Conservation (phyloP, 2,113 vertebrate genomes). For the Petrocephalus microphthalmus region DNA sequence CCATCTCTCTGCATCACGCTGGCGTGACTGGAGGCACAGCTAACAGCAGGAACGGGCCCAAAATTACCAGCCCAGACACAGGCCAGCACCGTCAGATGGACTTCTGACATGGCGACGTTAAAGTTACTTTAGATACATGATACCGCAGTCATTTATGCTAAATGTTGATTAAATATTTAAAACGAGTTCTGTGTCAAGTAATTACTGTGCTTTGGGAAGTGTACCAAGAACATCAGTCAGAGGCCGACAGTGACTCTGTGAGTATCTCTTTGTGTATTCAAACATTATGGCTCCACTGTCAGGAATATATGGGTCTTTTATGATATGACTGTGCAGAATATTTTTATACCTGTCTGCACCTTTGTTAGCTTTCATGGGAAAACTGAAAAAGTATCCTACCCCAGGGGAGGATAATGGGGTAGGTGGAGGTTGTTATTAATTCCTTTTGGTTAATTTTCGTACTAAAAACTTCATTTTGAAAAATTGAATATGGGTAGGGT, state of each 20-base stretch:
- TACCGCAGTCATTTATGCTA: slow-evolving; percentile 44
- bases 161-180: slow-evolving; percentile 65
- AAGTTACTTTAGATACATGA: slow-evolving; percentile 55
- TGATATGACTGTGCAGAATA: background rate
- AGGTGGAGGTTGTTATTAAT: background rate
- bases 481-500: background rate
- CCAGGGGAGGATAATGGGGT: background rate
- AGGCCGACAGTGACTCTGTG: slow-evolving; percentile 19
- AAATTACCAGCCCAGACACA: slow-evolving; percentile 21
- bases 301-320: background rate
- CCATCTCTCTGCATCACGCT: background rate
- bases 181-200: slow-evolving; percentile 50
- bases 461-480: background rate
- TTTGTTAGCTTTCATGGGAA: background rate
- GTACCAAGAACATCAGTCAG: slow-evolving; percentile 49
- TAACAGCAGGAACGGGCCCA: background rate
- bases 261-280: background rate
- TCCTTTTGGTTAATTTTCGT: background rate
- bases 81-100: background rate
- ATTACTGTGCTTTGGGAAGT: slow-evolving; percentile 58
- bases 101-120: slow-evolving; percentile 28
- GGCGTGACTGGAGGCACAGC: background rate
- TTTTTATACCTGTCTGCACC: background rate
- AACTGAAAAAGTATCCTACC: background rate
- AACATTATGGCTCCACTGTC: background rate